phyloP scores from a whole-genome alignment of 2,113 vertebrate species.

The Otus sunia region DNA sequence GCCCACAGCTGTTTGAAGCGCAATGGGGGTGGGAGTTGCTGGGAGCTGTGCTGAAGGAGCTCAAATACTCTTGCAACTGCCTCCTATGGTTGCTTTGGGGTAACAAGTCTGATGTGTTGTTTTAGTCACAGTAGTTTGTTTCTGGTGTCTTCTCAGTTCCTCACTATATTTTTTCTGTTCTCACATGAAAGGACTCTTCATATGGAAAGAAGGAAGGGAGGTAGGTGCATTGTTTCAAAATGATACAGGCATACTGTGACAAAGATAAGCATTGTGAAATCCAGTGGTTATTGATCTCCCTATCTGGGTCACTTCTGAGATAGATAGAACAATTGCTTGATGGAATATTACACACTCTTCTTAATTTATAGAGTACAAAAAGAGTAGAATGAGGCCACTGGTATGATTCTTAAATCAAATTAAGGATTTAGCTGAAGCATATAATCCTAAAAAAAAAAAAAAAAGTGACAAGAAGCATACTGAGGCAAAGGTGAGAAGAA shows the following conservation, averaged over 20 bases:
- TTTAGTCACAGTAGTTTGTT: not conserved
- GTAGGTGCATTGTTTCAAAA: not conserved
- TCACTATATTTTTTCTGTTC: not conserved
- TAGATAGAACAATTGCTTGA: not conserved
- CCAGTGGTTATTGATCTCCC: not conserved
- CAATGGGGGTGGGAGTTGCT: not conserved
- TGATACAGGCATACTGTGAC: not conserved
- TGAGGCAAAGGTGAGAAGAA: not conserved
- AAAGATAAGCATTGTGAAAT: not conserved
- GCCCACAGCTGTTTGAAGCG: constrained; percentile 46
- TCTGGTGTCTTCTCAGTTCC: not conserved
- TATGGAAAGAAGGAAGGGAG: not conserved
- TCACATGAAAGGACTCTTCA: not conserved
- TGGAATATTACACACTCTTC: not conserved
- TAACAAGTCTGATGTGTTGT: not conserved
- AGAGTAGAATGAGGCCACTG: not conserved
- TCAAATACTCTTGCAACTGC: not conserved
- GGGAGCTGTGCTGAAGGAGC: not conserved
- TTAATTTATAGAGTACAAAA: not conserved
- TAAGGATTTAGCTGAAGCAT: not conserved
- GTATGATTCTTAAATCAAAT: not conserved
- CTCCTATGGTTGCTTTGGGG: not conserved
- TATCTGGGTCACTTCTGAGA: not conserved
- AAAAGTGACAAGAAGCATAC: not conserved
- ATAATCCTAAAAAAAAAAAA: not conserved